These are phyloP conservation scores for Globodera rostochiensis DNA, from an alignment of 1,140 invertebrate genomes.

Conservation along the genomic window DNA sequence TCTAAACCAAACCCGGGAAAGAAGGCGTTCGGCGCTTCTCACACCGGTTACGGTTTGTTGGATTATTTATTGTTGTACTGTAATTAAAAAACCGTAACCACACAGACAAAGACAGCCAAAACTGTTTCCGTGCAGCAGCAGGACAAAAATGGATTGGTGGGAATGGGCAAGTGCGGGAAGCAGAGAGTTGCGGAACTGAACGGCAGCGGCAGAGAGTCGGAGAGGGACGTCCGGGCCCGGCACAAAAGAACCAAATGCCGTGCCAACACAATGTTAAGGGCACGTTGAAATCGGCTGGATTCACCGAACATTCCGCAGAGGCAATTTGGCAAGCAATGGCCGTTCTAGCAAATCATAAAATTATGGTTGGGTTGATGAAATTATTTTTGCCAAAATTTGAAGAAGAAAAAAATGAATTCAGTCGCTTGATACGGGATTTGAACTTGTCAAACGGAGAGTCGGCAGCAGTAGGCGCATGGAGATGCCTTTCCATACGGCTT, in stretches of 20 bases:
- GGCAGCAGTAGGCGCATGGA: neutral
- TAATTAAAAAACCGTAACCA: too few species aligned
- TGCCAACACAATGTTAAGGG: slow-evolving; percentile 11
- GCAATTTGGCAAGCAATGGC: slow-evolving; percentile 13
- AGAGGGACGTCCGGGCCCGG: neutral
- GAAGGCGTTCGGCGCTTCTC: neutral
- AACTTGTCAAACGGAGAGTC: slow-evolving; percentile 6
- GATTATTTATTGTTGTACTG: too few species aligned
- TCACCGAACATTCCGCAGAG: neutral
- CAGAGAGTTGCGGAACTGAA: neutral
- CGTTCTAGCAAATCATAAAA: slow-evolving; percentile 16
- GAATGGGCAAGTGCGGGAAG: neutral
- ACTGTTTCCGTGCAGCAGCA: neutral
- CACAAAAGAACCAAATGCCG: neutral
- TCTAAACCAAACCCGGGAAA: neutral
- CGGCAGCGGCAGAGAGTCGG: neutral
- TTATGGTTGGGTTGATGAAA: neutral
- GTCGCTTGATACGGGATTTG: slow-evolving; percentile 11
- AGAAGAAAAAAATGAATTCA: neutral
- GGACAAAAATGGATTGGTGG: too few species aligned
- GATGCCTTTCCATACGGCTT: neutral
- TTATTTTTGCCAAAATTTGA: slow-evolving; percentile 13
- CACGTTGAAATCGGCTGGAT: neutral
- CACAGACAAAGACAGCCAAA: too few species aligned
- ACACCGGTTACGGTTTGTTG: neutral